These are phyloP conservation scores for Dolichotis patagonum DNA, from an alignment of 2,113 vertebrate species.

Conservation along the genomic window DNA sequence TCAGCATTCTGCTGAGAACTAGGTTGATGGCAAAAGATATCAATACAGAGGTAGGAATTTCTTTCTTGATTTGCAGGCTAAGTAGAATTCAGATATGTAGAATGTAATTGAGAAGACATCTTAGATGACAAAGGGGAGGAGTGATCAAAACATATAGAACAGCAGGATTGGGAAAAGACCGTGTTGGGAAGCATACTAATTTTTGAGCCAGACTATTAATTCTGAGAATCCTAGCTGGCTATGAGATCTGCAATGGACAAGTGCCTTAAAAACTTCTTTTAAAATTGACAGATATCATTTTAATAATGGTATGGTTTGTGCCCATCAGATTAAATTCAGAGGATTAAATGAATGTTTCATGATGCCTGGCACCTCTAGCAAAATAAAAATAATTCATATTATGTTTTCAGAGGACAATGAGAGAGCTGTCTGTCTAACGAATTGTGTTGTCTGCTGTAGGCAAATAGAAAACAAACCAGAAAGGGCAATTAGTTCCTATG, in stretches of 20 bases:
- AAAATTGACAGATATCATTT: not conserved
- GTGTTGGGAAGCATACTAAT: not conserved
- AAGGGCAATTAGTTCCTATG: not conserved
- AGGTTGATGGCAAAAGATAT: not conserved
- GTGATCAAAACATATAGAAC: not conserved
- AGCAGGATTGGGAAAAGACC: not conserved
- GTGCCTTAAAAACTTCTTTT: not conserved
- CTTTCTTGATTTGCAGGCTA: not conserved
- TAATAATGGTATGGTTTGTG: not conserved
- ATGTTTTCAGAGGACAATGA: not conserved
- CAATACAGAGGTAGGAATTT: conserved; percentile 10
- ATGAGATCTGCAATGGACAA: not conserved
- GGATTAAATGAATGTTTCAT: conserved; percentile 38
- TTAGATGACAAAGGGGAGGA: not conserved
- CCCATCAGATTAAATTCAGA: not conserved
- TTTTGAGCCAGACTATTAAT: not conserved
- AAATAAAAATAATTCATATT: conserved; percentile 15
- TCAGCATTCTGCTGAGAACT: not conserved
- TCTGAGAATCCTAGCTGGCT: not conserved
- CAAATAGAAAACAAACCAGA: conserved; percentile 26
- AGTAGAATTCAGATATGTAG: not conserved
- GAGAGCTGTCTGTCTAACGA: not conserved
- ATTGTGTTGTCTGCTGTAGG: not conserved
- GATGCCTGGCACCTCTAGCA: not conserved
- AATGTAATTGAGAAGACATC: not conserved